Evolutionary conservation across 2,113 vertebrate genomes (phyloP), one percentile per base, ranked within the genome.

Genomic region (Patagioenas fasciata): DNA sequence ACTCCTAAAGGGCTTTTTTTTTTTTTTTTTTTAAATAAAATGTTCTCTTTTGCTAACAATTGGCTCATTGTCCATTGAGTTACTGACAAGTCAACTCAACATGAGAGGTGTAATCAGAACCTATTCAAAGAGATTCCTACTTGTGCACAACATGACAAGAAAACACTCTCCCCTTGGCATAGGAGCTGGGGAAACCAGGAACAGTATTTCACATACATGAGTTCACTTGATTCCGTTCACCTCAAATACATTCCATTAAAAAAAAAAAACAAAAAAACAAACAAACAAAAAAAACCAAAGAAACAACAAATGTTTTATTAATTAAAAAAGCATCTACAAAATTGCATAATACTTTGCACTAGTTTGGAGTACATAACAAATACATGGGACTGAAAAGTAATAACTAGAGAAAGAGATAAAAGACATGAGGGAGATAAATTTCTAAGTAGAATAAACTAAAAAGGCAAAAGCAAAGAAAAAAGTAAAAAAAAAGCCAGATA

Each of bases 241-340:
- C 47, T 95, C 83, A 85, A 77, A 87, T 79, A 47, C 15, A 40
- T 57, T 17, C 62, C 72, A 51, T 61, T 40, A 40, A 40, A 14
- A 40, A 40, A 40, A 40, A 38, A 40, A 40, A 14, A 14, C 40
- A 14, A 81, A 79, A 73, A 91, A 89, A 79, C 36, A 93, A 82
- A n/a, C n/a, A n/a, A n/a, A n/a, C n/a, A n/a, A n/a, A n/a, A 89
- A 96, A 80, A 1, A 2, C 3, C 50, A 82, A 81, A 79, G 77
- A 91, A 89, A 79, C 36, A 93, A 82, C 65, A 87, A 75, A 95
- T 89, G 58, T 89, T 97, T 95, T 91, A 94, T 93, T 96, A 87
- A 96, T 80, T 80, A 91, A 84, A 44, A 92, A 81, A 87, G 16
- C 65, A 77, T 91, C 79, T 69, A 91, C 73, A 93, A 67, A 91